Evolutionary conservation across 2,888 invertebrate species (phyloP), one percentile per base, ranked within the genome.

Genomic region (Heliconius ethilla): DNA sequence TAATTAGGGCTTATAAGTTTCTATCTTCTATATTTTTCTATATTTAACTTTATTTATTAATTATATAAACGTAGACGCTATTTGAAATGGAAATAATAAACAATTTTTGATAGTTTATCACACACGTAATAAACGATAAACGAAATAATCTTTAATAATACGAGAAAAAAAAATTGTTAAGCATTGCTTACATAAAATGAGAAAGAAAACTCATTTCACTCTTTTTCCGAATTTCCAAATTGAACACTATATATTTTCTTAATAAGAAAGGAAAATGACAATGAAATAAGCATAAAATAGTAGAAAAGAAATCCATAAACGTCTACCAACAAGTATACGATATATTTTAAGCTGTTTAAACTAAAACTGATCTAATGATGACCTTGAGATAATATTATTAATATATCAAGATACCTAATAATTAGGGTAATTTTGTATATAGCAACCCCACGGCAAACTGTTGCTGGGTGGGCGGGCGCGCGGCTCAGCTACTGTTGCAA

Each of bases 401-500:
- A 66, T 66, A 66, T 66, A 66, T 65, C 7, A 55, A 75, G 3
- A 51, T 69, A 59, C 63, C 25, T 55, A 40, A 45, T 74, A 70
- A 81, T 79, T 70, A 70, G 79, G 81, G 77, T 73, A 78, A 67
- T 73, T 72, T 76, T 77, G 70, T n/a, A 75, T n/a, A 74, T 89
- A 87, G 89, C 87, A 91, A 88, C 87, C 84, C 87, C 62, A 73
- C 78, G 83, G 82, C 91, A 59, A 59, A 72, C 72, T 72, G 72
- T 93, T 93, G 93, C 93, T 92, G 92, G 89, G 90, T 87, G 89
- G 87, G 87, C 84, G 81, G 79, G 85, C 82, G 83, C 79, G 84
- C 83, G 82, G 82, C 79, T 79, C 77, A 80, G 81, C 81, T 83
- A 82, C 81, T 79, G 81, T 82, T 81, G 80, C 83, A 81, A 78